Conservation (phyloP, 2,113 vertebrate species). For the Aramus guarauna region DNA sequence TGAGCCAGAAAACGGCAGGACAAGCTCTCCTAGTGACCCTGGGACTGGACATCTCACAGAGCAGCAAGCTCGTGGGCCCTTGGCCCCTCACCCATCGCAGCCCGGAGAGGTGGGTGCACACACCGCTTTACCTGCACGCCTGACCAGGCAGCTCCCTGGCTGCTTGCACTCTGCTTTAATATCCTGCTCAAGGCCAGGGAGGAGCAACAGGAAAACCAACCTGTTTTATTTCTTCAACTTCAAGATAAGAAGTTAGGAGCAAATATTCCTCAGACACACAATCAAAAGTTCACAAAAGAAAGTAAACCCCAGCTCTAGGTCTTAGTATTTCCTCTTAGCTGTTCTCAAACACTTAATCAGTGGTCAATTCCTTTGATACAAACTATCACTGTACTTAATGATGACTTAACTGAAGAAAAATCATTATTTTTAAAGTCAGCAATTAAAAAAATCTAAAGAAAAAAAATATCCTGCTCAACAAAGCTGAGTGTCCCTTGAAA, state of each 20-base stretch:
- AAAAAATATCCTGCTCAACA: background rate
- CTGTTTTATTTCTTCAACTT: background rate
- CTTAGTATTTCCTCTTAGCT: background rate
- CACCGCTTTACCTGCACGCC: fast-evolving
- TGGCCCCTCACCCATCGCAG: background rate
- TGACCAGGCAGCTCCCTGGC: background rate
- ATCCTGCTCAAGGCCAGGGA: background rate
- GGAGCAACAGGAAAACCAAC: background rate
- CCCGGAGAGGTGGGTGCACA: fast-evolving
- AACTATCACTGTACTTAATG: background rate
- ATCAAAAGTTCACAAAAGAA: background rate
- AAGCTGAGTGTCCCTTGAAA: background rate
- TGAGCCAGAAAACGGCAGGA: background rate
- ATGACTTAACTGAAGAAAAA: background rate
- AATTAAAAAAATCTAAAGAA: background rate
- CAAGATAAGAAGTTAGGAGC: background rate
- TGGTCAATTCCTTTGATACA: background rate
- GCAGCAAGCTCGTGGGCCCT: background rate
- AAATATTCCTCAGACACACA: background rate
- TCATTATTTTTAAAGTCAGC: background rate
- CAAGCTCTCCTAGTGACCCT: background rate
- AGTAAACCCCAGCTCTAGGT: background rate
- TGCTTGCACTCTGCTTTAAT: background rate
- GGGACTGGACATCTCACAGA: background rate
- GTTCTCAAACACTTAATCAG: background rate